Evolutionary conservation across 2,888 invertebrate genomes (phyloP), one percentile per base, ranked within the genome.

Genomic region (Xylocampa areola): DNA sequence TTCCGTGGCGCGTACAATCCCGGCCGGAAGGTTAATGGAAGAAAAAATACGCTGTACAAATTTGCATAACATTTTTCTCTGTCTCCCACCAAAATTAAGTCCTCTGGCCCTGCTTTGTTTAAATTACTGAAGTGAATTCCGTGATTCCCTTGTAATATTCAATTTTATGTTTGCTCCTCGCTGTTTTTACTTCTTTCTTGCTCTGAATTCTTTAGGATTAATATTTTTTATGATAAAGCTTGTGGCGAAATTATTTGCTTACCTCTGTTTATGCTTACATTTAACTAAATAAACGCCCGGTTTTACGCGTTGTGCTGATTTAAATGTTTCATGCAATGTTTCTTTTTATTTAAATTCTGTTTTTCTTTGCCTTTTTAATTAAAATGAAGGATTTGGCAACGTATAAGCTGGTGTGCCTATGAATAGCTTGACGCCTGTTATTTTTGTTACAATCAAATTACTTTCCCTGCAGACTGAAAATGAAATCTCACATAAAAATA

Each of bases 21-120:
- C 79, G 82, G 74, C 81, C 82, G 86, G 84, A 83, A 91, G 90
- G 89, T 90, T 92, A 92, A 93, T 92, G 90, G 90, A 88, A 90
- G 88, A 91, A 92, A 91, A 91, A 94, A 92, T 90, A 92, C 89
- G 85, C 81, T 90, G 92, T 92, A 92, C 91, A 91, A 94, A 93
- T 94, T 94, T 94, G 87, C 93, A 92, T 93, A 91, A 87, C 89
- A 90, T 91, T 92, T 92, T 90, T 91, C 86, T 84, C 86, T 86
- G 86, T 86, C 87, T 89, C 77, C 77, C 73, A 77, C 87, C 86
- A 76, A 92, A 92, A 92, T 92, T 90, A 91, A 91, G 91, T 87
- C 85, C 79, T 85, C 81, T 77, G 82, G 79, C 84, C 80, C 84
- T 84, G 85, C 87, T 87, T 90, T 90, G 88, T 92, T 92, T 89